Percentiles rank a stretch among this genome's conserved stretches.
phyloP scores from a whole-genome alignment of 2,888 invertebrate genomes.

The Gastrophysa polygoni region DNA sequence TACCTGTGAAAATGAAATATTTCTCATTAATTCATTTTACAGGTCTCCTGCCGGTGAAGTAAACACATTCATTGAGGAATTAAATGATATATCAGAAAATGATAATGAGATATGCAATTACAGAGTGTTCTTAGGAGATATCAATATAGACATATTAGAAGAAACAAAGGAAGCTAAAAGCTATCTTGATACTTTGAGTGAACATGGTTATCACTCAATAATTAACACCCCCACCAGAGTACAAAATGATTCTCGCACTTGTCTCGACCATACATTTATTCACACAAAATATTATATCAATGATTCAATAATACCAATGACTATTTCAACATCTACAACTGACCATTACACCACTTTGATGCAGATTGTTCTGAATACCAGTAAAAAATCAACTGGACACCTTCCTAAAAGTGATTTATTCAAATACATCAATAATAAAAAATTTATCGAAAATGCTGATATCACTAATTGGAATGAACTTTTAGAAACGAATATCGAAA shows the following conservation, averaged over 20 bases:
- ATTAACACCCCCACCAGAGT: background rate
- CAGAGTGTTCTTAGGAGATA: too few species aligned
- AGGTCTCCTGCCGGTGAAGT: constrained; percentile 9
- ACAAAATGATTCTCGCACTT: background rate
- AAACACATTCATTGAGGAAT: background rate
- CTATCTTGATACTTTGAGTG: background rate
- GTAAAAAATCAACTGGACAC: background rate
- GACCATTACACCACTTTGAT: background rate
- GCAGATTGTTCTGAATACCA: background rate
- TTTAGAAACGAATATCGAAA: background rate
- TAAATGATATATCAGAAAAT: too few species aligned
- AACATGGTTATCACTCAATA: background rate
- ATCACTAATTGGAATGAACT: background rate
- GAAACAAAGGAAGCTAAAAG: background rate
- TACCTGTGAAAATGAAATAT: constrained; percentile 1
- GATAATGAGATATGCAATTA: too few species aligned
- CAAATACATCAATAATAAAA: background rate
- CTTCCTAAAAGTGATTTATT: background rate
- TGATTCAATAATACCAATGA: background rate
- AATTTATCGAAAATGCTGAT: too few species aligned
- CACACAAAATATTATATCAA: background rate
- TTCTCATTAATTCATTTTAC: constrained; percentile 9
- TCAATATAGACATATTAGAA: background rate
- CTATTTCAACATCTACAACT: background rate
- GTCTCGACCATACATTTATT: background rate